Evolutionary conservation across 2,113 vertebrate genomes (phyloP).

Genomic region (Choloepus hoffmanni): DNA sequence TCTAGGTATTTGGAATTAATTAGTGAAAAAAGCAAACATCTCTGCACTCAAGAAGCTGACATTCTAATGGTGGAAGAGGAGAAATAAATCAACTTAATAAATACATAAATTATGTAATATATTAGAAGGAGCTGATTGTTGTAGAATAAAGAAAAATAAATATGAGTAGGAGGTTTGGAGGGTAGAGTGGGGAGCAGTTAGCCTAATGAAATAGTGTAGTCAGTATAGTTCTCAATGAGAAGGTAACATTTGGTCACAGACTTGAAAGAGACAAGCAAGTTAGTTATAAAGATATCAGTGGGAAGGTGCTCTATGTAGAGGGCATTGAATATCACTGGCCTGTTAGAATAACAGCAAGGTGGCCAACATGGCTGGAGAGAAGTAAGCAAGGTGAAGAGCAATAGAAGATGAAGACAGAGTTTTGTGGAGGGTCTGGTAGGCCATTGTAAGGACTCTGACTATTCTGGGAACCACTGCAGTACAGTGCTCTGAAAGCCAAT

Average conservation of each 20-base stretch:
- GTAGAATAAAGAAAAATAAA: background rate
- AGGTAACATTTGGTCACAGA: background rate
- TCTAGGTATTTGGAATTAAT: fast-evolving
- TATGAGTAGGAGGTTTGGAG: background rate
- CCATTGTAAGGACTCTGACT: background rate
- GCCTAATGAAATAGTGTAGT: background rate
- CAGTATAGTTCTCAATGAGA: background rate
- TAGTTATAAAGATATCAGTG: background rate
- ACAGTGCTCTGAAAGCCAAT: background rate
- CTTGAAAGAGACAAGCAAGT: background rate
- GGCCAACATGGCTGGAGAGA: background rate
- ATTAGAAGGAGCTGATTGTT: background rate
- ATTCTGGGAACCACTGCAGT: background rate
- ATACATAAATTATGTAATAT: background rate
- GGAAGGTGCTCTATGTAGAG: background rate
- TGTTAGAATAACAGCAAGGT: background rate
- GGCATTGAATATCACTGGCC: too few species aligned
- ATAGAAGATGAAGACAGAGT: background rate
- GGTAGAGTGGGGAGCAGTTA: background rate
- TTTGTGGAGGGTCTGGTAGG: background rate
- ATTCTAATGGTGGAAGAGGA: background rate
- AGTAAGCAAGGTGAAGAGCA: background rate
- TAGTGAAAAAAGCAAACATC: background rate
- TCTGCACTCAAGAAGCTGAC: background rate
- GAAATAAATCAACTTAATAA: background rate